A percentile compares a stretch with the other conserved stretches of the same genome.
Conservation (phyloP, 1,140 invertebrate genomes). For the Megathymus violae region DNA sequence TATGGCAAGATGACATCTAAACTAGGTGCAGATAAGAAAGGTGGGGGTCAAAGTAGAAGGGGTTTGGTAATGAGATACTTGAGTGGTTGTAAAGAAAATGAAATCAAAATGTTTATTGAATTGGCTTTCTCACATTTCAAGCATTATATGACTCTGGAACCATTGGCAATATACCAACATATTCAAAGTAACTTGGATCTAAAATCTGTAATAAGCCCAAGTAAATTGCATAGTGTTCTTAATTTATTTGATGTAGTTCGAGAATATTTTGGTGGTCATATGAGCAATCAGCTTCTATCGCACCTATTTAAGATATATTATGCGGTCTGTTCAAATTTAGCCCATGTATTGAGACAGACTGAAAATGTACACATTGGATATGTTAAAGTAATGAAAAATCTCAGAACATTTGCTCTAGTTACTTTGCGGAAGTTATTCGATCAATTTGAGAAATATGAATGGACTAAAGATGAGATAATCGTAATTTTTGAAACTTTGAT, state of each 20-base stretch:
- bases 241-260: constrained; percentile 91
- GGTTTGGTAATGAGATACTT: constrained; percentile 93
- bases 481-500: constrained; percentile 91
- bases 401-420: constrained; percentile 85
- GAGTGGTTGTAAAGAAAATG: constrained; percentile 90
- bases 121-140: constrained; percentile 92
- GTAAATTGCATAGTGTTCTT: constrained; percentile 89
- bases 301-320: constrained; percentile 90
- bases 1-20: constrained; percentile 95
- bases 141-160: constrained; percentile 85
- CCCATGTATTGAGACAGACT: constrained; percentile 84
- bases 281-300: constrained; percentile 87
- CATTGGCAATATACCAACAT: constrained; percentile 73
- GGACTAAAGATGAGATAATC: constrained; percentile 88
- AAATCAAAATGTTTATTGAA: constrained; percentile 91
- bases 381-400: constrained; percentile 87
- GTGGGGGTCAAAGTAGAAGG: constrained; percentile 87
- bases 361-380: constrained; percentile 86
- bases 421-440: constrained; percentile 90
- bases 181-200: constrained; percentile 84
- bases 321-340: constrained; percentile 87
- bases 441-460: constrained; percentile 91
- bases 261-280: constrained; percentile 93
- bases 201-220: constrained; percentile 87
- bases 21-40: constrained; percentile 89